phyloP scores from a whole-genome alignment of 2,113 vertebrate genomes.

The Platanista minor region DNA sequence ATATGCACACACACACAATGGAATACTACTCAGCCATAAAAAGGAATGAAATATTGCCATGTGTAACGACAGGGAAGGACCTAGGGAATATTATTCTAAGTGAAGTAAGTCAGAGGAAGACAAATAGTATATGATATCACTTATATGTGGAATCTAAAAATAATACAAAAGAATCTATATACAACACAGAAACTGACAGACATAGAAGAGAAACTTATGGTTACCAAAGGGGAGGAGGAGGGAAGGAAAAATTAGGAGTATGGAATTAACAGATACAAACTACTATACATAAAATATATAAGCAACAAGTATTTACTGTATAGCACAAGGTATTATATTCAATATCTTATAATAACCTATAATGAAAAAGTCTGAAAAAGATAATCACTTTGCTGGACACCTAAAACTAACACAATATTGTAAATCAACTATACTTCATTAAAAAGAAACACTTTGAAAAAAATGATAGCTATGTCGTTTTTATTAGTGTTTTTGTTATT shows the following conservation, averaged over 20 bases:
- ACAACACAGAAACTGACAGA: not conserved
- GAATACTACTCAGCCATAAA: not conserved
- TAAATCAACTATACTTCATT: not conserved
- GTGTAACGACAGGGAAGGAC: not conserved
- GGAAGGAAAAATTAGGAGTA: no score
- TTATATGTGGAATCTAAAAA: no score
- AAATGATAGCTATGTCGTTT: not conserved
- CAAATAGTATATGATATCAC: not conserved
- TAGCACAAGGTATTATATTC: not conserved
- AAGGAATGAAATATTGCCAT: not conserved
- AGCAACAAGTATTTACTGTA: no score
- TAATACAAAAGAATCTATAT: not conserved
- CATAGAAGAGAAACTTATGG: not conserved
- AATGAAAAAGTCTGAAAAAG: not conserved
- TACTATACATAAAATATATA: no score
- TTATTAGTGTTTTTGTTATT: not conserved
- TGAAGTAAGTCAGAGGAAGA: not conserved
- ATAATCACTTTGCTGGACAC: not conserved
- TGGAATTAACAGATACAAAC: no score
- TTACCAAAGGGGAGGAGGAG: not conserved
- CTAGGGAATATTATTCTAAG: not conserved
- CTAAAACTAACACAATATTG: not conserved
- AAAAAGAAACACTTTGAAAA: not conserved
- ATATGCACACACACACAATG: not conserved
- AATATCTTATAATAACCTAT: not conserved